phyloP scores from a whole-genome alignment of 23 tunicate species.

The Botrylloides violaceus region DNA sequence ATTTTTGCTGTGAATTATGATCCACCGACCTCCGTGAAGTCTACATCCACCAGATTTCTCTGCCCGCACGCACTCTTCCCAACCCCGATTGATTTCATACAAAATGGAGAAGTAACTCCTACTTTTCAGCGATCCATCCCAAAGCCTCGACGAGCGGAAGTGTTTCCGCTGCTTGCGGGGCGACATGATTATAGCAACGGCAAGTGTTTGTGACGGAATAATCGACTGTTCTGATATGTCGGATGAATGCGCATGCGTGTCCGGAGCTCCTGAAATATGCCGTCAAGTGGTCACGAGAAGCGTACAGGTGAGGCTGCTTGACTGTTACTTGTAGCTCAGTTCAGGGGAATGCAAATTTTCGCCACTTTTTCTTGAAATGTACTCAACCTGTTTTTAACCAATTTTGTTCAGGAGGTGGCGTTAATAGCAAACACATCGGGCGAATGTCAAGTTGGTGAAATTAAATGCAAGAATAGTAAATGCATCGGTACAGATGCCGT shows the following conservation, averaged over 20 bases:
- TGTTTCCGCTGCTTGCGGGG: constrained; percentile 58
- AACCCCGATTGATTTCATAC: background rate
- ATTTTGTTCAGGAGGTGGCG: background rate
- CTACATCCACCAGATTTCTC: too few relatives aligned
- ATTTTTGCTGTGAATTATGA: too few relatives aligned
- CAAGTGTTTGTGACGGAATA: constrained; percentile 54
- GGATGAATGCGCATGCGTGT: constrained; percentile 79
- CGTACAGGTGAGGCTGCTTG: background rate
- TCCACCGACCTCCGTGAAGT: too few relatives aligned
- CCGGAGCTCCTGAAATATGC: constrained; percentile 29
- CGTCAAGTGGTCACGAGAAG: constrained; percentile 13
- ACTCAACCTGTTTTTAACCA: too few relatives aligned
- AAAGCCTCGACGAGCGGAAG: background rate
- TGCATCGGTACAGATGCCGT: constrained; percentile 24
- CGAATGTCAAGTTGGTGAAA: constrained; percentile 31
- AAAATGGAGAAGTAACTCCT: too few relatives aligned
- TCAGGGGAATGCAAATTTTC: too few relatives aligned
- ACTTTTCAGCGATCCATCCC: too few relatives aligned
- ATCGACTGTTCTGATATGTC: constrained; percentile 84
- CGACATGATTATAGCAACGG: constrained; percentile 31
- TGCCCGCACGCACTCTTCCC: too few relatives aligned
- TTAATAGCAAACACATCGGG: background rate
- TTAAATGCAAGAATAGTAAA: constrained; percentile 30
- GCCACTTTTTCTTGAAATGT: too few relatives aligned
- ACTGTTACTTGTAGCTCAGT: background rate